Conservation (phyloP, 2,113 vertebrate species). For the Oncorhynchus mykiss region DNA sequence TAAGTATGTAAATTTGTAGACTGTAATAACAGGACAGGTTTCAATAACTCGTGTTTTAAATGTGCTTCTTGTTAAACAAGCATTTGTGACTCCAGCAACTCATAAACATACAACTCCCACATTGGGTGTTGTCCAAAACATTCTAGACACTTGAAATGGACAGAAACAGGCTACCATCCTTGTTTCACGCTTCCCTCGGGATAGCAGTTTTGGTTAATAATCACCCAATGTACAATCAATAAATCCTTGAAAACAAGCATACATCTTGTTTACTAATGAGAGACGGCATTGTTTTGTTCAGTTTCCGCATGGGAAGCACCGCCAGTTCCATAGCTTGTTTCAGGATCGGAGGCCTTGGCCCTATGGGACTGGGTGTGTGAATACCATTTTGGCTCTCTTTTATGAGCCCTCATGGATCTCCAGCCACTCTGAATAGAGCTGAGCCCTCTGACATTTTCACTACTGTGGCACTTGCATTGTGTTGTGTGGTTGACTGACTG, state of each 20-base stretch:
- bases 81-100: not conserved
- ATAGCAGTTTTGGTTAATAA: conserved; percentile 45
- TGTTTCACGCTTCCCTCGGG: not conserved
- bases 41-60: conserved; percentile 4
- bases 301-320: conserved; percentile 10
- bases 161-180: not conserved
- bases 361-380: conserved; percentile 41
- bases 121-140: conserved; percentile 12
- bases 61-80: not conserved
- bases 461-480: conserved; percentile 51
- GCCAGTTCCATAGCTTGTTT: not conserved
- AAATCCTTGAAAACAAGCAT: conserved; percentile 19
- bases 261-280: conserved; percentile 29
- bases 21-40: not conserved
- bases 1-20: not conserved
- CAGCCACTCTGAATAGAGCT: conserved; percentile 43
- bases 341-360: conserved; percentile 8
- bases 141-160: conserved; percentile 12
- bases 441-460: conserved; percentile 46
- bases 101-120: not conserved
- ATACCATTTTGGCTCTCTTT: conserved; percentile 25
- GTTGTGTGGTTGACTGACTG: conserved; percentile 41
- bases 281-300: conserved; percentile 30
- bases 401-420: conserved; percentile 53
- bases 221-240: conserved; percentile 43